phyloP scores from a whole-genome alignment of 2,113 vertebrate genomes.

The Dryoscopus gambensis region DNA sequence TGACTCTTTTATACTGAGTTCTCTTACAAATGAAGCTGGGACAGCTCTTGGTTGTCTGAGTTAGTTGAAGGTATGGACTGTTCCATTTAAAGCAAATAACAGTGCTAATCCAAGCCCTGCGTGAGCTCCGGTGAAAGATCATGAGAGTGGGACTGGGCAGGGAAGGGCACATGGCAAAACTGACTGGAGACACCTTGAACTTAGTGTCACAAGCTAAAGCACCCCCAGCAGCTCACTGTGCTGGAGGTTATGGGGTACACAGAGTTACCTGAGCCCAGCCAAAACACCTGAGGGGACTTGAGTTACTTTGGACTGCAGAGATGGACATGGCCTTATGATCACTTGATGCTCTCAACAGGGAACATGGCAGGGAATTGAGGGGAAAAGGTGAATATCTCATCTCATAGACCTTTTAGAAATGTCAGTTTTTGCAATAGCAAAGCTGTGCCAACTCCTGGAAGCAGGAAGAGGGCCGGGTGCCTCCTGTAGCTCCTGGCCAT shows the following conservation, averaged over 20 bases:
- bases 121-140: neutral
- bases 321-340: no score
- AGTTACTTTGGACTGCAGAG: neutral
- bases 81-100: neutral
- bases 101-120: neutral
- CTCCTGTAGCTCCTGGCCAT: rapidly evolving
- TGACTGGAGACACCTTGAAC: neutral
- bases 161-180: neutral
- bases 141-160: neutral
- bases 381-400: neutral
- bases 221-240: neutral
- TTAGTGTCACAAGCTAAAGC: neutral
- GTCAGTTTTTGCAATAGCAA: neutral
- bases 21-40: neutral
- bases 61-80: neutral
- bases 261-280: neutral
- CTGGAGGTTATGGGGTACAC: no score
- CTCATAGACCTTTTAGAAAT: neutral
- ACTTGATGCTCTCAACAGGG: neutral
- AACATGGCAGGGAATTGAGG: neutral
- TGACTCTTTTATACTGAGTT: neutral
- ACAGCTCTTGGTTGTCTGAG: neutral
- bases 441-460: neutral
- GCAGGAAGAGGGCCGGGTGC: neutral
- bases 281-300: neutral